Base-by-base conservation (phyloP, 1,140 invertebrate species). In the Antheraea mylitta region DNA sequence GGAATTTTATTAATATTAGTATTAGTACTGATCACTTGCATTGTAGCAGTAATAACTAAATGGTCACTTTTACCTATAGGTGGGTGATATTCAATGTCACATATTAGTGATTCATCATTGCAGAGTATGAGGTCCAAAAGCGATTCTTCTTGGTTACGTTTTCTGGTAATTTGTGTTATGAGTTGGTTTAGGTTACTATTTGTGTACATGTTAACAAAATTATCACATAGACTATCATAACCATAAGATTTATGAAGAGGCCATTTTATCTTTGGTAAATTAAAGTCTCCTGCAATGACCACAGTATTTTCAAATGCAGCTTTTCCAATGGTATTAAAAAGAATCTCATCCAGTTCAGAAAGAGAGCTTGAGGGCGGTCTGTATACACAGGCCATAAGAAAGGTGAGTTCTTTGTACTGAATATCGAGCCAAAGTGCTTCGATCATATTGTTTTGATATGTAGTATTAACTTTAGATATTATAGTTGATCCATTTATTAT, bases 31-130 rank as follows among this genome's bases (percentile, higher is more conserved):
- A 53, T 53, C 16, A n/a, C 45, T 53, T 53, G 45, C 10, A 53
- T 53, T 53, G 45, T 53, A 53, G 45, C 45, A 53, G 45, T 53
- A 53, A 53, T 53, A 53, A 53, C 6, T 13, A 53, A 53, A 53
- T 53, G 6, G 11, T 53, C 45, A 13, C 45, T 53, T 53, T 53
- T 53, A 53, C 11, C 45, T 16, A 53, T 53, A 11, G 45, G 16
- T 53, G 11, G 16, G 45, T 53, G 45, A 16, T 53, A 53, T 53
- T 53, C 16, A 53, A 53, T 53, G 45, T 53, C 45, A 53, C 45
- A 53, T n/a, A 53, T 53, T 53, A 53, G 45, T 53, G 16, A 7
- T 6, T 13, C 45, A 53, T 53, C 45, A 53, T n/a, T n/a, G n/a
- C n/a, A n/a, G n/a, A n/a, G n/a, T n/a, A n/a, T n/a, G 16, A 53